Evolutionary conservation across 2,888 invertebrate genomes (phyloP).

Genomic region (Steinernema carpocapsae): DNA sequence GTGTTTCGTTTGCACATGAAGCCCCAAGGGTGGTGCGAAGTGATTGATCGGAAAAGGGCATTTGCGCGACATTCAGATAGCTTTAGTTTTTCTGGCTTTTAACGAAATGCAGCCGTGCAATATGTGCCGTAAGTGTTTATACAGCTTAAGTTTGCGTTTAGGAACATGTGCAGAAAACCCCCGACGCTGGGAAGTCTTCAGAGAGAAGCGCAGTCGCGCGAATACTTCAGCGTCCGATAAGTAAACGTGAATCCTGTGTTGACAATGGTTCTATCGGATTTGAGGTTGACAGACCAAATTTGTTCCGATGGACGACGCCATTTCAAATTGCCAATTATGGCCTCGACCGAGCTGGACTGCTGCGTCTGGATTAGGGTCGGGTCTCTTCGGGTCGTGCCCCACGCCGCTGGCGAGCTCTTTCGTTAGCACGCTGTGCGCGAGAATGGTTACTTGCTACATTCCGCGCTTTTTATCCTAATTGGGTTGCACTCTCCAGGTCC

Average conservation of each 20-base stretch:
- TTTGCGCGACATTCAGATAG: neutral
- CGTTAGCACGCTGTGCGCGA: conserved; percentile 10
- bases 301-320: conserved; percentile 35
- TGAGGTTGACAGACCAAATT: conserved; percentile 32
- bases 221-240: no score
- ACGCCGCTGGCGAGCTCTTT: conserved; percentile 4
- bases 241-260: neutral
- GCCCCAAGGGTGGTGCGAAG: neutral
- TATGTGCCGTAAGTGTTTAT: neutral
- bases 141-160: neutral
- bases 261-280: conserved; percentile 10
- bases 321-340: conserved; percentile 34
- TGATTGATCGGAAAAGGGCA: conserved; percentile 13
- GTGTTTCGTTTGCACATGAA: conserved; percentile 15
- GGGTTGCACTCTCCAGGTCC: no score
- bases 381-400: conserved; percentile 26
- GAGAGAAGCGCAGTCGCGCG: no score
- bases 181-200: no score
- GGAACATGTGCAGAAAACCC: no score
- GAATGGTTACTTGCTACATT: conserved; percentile 1
- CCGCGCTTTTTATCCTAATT: no score
- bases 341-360: conserved; percentile 28
- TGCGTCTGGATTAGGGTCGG: conserved; percentile 34
- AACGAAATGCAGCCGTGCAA: neutral
- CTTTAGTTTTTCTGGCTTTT: neutral